Conservation (phyloP, 2,113 vertebrate species). For the Poecile atricapillus region DNA sequence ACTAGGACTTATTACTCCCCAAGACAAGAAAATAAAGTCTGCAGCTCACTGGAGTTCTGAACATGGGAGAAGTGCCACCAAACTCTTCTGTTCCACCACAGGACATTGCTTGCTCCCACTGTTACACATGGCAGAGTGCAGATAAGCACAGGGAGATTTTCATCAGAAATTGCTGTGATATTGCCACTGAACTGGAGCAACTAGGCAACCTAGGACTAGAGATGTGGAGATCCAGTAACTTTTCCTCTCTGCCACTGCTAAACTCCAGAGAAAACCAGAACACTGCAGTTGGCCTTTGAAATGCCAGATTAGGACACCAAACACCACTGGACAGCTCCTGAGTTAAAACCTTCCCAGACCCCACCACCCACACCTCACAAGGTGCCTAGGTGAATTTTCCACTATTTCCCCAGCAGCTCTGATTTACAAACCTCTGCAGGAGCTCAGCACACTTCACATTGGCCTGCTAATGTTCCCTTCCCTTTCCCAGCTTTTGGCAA, state of each 20-base stretch:
- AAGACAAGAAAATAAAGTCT: neutral
- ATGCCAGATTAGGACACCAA: neutral
- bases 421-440: neutral
- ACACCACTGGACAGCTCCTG: rapidly evolving
- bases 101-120: neutral
- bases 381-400: neutral
- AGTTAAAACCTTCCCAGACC: neutral
- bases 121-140: neutral
- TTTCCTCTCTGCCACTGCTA: neutral
- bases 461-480: neutral
- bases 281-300: neutral
- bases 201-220: neutral
- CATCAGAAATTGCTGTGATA: neutral
- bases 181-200: neutral
- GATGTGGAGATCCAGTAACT: neutral
- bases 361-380: neutral
- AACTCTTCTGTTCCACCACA: neutral
- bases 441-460: neutral
- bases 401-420: neutral
- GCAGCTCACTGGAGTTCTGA: neutral
- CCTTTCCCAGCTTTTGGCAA: neutral
- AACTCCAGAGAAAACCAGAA: neutral
- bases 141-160: neutral
- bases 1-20: neutral
- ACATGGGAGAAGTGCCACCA: neutral